Percentiles rank a stretch among this genome's conserved stretches.
phyloP scores from a whole-genome alignment of 2,113 vertebrate genomes.

The Todiramphus chloris region DNA sequence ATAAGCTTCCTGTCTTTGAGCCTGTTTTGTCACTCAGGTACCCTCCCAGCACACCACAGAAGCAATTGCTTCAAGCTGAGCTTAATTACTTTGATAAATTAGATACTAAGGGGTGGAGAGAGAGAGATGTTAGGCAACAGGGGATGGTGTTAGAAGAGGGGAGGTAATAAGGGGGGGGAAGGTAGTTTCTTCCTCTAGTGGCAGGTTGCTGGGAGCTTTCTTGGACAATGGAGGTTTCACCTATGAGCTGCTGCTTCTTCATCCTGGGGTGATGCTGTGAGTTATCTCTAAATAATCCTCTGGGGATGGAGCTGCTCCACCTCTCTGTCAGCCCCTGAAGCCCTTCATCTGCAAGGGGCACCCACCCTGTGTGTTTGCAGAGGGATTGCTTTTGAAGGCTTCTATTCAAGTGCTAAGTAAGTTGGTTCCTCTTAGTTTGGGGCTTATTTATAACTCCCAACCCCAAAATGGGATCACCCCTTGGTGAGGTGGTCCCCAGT shows the following conservation, averaged over 20 bases:
- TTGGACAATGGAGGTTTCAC: fast-evolving
- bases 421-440: neutral
- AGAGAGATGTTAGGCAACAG: neutral
- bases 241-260: neutral
- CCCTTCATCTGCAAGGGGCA: no score
- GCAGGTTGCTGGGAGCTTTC: no score
- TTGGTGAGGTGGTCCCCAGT: neutral
- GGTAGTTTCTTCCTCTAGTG: no score
- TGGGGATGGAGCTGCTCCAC: neutral
- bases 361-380: no score
- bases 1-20: neutral
- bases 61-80: neutral
- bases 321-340: neutral
- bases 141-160: neutral
- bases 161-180: neutral
- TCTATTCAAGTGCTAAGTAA: neutral
- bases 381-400: neutral
- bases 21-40: neutral
- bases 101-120: neutral
- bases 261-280: neutral
- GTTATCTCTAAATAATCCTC: neutral
- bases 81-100: neutral
- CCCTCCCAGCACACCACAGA: neutral
- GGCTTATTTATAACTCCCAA: neutral
- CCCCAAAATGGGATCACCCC: neutral